phyloP scores from a whole-genome alignment of 2,797 vertebrate genomes.

The Propithecus perrieri region DNA sequence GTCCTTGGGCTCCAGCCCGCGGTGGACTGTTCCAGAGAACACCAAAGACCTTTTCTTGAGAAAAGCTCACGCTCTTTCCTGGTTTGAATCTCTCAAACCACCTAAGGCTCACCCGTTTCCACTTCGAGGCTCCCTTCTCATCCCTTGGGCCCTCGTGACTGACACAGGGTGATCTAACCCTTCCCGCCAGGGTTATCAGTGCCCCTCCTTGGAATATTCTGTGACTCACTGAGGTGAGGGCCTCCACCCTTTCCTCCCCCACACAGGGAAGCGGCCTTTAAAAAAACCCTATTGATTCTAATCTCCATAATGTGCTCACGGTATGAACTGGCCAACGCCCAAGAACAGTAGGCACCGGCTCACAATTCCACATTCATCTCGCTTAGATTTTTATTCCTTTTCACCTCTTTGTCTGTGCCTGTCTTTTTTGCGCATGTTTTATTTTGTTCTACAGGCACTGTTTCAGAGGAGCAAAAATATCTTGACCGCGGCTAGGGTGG shows the following conservation, averaged over 20 bases:
- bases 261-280: background rate
- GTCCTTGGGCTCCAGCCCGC: background rate
- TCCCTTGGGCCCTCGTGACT: background rate
- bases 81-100: background rate
- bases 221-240: slow-evolving; percentile 22
- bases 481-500: background rate
- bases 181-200: background rate
- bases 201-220: background rate
- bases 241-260: slow-evolving; percentile 1
- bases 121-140: background rate
- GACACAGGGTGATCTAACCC: background rate
- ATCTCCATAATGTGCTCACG: background rate
- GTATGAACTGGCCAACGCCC: background rate
- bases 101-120: background rate
- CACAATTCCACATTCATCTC: background rate
- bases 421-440: no score
- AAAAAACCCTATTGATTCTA: background rate
- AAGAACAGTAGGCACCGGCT: rapidly evolving
- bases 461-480: background rate
- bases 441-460: background rate
- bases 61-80: background rate
- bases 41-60: slow-evolving; percentile 41
- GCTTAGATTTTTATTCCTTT: background rate
- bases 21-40: background rate
- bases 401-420: background rate